Evolutionary conservation across 1,140 invertebrate genomes (phyloP), one percentile per base, ranked within the genome.

Genomic region (Helicoverpa zea): DNA sequence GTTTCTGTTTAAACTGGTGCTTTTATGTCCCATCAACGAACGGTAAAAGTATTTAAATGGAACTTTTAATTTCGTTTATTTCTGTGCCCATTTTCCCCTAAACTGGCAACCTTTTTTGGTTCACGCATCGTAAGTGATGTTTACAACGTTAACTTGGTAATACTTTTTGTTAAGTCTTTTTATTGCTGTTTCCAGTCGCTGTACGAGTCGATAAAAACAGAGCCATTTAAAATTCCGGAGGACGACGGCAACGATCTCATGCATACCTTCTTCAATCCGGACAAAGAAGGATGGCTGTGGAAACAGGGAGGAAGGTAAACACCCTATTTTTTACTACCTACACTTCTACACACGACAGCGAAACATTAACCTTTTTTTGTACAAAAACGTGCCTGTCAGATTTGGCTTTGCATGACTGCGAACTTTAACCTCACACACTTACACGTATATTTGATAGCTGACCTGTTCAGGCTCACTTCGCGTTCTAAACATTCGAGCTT

Each of bases 181-280:
- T 91, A 86, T 68, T 68, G 43, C 86, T 84, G 81, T 84, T 96
- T 96, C 7, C 95, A 98, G 98, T 98, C 98, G 91, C 95, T 99
- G 81, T 99, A 99, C 95, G 99, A 99, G 90, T 99, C 98, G 90
- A 99, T 99, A 93, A 99, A 99, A 96, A 99, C 98, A 64, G 99
- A 99, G 95, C 99, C 99, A 18, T 99, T 99, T 95, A 99, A 99
- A 95, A 99, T 99, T 92, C 99, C 99, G 2, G 99, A 99, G 94
- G 99, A 99, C 95, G 99, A 99, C 96, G 99, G 99, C 52, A 99
- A 99, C 95, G 99, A 99, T 96, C 96, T 99, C 85, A 99, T 99
- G 98, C 98, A 99, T 94, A 99, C 99, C 49, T 99, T 99, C 96
- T 99, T 99, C 96, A 99, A 99, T 95, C 99, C 99, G 0, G 99